phyloP scores from a whole-genome alignment of 2,888 invertebrate genomes.

The Erynnis tages region DNA sequence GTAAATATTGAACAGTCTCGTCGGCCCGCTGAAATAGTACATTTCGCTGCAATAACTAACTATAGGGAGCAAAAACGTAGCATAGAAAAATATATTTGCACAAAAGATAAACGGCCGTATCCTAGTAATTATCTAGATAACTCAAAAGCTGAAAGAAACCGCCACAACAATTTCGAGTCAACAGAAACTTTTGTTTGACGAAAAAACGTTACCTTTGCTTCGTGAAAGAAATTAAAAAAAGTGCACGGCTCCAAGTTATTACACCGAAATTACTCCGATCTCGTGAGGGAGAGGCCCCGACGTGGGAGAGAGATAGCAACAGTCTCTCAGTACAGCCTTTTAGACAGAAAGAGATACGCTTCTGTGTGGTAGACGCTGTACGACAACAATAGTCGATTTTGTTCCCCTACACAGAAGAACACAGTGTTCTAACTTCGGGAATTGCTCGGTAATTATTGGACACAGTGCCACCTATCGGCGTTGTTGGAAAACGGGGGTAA shows the following conservation, averaged over 20 bases:
- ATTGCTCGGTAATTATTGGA: slow-evolving; percentile 21
- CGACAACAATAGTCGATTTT: slow-evolving; percentile 15
- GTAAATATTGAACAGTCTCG: slow-evolving; percentile 61
- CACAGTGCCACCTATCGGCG: slow-evolving; percentile 46
- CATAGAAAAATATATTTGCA: neutral
- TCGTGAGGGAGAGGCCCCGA: slow-evolving; percentile 1
- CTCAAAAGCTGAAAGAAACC: slow-evolving; percentile 21
- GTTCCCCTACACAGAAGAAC: slow-evolving; percentile 18
- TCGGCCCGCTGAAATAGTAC: slow-evolving; percentile 55
- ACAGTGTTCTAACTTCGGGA: slow-evolving; percentile 39
- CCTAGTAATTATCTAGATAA: slow-evolving; percentile 25
- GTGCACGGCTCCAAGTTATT: slow-evolving; percentile 26
- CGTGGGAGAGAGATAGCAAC: slow-evolving; percentile 29
- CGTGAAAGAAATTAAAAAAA: slow-evolving; percentile 25
- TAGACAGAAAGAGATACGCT: neutral
- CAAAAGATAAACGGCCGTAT: slow-evolving; percentile 10
- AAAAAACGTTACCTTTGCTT: slow-evolving; percentile 23
- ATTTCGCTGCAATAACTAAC: slow-evolving; percentile 37
- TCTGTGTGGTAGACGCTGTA: slow-evolving; percentile 8
- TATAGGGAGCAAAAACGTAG: neutral
- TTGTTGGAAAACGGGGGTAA: slow-evolving; percentile 36
- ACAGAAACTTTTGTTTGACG: slow-evolving; percentile 26
- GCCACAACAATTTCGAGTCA: slow-evolving; percentile 25
- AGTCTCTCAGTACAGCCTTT: slow-evolving; percentile 21
- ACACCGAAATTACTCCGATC: slow-evolving; percentile 27